These are phyloP conservation scores for Talpa occidentalis DNA, from an alignment of 2,113 vertebrate genomes.

Conservation along the genomic window DNA sequence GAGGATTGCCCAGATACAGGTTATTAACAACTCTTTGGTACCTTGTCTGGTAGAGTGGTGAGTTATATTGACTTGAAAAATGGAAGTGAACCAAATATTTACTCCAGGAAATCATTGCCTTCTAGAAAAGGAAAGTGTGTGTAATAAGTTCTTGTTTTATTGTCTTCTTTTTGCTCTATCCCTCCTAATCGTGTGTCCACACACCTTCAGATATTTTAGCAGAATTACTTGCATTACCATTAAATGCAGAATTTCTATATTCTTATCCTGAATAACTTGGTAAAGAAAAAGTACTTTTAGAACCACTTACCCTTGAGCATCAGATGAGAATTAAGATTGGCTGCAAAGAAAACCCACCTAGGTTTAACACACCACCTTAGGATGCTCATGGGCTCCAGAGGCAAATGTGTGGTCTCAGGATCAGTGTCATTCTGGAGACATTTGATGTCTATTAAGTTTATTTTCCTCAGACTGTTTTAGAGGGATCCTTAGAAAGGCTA, in stretches of 20 bases:
- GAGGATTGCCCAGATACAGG: background rate
- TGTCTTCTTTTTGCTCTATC: background rate
- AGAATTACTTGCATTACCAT: conserved; percentile 23
- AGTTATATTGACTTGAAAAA: background rate
- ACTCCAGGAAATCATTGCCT: background rate
- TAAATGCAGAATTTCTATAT: background rate
- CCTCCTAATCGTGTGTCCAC: background rate
- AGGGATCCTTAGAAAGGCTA: background rate
- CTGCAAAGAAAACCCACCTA: background rate
- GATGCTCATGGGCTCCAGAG: background rate
- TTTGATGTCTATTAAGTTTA: background rate
- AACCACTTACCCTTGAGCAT: background rate
- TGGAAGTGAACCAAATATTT: conserved; percentile 6
- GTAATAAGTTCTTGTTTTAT: background rate
- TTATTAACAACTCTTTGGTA: background rate
- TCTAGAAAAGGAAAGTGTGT: background rate
- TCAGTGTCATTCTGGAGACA: background rate
- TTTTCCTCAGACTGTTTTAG: background rate
- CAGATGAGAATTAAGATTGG: conserved; percentile 25
- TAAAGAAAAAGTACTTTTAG: background rate
- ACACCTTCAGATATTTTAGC: conserved; percentile 12
- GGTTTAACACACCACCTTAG: background rate
- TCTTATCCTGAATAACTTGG: background rate
- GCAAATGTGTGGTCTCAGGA: background rate
- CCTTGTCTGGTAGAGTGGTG: background rate